Evolutionary conservation across 1,140 invertebrate species (phyloP), one percentile per base, ranked within the genome.

Genomic region (Harlomillsia oculata): DNA sequence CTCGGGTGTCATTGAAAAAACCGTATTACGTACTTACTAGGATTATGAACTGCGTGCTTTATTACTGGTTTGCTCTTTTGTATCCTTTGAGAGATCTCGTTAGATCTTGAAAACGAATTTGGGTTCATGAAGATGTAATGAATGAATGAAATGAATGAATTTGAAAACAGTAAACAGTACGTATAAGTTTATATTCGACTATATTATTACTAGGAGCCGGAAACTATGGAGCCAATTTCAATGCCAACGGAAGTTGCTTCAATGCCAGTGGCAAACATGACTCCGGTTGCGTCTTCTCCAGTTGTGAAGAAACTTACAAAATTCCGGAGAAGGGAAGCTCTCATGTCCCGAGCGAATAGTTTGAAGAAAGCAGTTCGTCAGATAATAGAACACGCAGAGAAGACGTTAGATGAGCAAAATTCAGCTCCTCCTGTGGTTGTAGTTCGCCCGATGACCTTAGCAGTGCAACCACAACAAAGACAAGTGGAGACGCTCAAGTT

Each of bases 331-430:
- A 67, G 71, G 54, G 77, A 78, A 60, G 71, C 75, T 21, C 65
- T 79, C 5, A 78, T 80, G 76, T 77, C 73, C 16, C 62, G 78
- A 53, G 78, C 77, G 78, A 79, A 93, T 69, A 94, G 89, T 73
- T 78, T 95, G 56, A 92, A 93, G 67, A 82, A 85, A 65, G 89
- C 89, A 43, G 80, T 94, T 28, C 77, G 85, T 62, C 83, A 81
- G 71, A 79, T 92, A 21, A 82, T 89, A 25, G 85, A 89, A 66
- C 83, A 89, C 66, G 83, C 84, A 1, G 87, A 89, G 65, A 74
- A 77, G 70, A 75, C 73, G 50, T 74, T 76, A 44, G 81, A 78
- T 60, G 81, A 77, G 66, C 79, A 74, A 53, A 69, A 59, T 13
- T 40, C 64, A 18, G 36, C 57, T 9, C 50, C 51, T 1, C 54